Conservation (phyloP, 2,797 vertebrate species). For the Chlorospingus semifuscus region DNA sequence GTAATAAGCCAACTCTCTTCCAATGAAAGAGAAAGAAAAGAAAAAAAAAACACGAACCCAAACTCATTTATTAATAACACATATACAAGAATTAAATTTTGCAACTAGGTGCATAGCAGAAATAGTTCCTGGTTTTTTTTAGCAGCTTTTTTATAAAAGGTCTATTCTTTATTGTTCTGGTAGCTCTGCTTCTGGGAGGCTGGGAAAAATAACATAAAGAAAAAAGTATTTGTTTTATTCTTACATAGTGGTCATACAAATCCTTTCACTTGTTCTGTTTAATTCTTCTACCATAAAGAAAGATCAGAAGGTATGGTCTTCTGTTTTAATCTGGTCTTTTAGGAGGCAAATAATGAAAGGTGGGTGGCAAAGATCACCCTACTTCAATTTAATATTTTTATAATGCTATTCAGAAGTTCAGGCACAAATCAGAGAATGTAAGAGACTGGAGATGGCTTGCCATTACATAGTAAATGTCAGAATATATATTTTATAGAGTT, state of each 20-base stretch:
- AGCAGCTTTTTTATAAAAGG: background rate
- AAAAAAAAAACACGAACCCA: background rate
- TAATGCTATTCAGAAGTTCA: background rate
- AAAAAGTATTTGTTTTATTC: background rate
- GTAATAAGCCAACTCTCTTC: background rate
- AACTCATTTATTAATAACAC: background rate
- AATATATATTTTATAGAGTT: background rate
- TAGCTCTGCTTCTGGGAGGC: background rate
- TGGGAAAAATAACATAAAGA: background rate
- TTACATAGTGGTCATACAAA: background rate
- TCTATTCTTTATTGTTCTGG: background rate
- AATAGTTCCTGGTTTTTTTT: background rate
- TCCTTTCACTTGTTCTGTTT: background rate
- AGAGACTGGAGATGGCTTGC: background rate
- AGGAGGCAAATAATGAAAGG: background rate
- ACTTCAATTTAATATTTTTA: background rate
- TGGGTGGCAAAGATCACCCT: background rate
- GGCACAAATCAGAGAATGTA: background rate
- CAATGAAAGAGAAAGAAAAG: background rate
- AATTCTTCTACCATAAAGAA: background rate
- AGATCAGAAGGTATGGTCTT: background rate
- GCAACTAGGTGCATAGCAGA: background rate
- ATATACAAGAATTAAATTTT: background rate
- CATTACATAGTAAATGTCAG: accelerated
- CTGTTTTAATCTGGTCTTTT: background rate